Conservation (phyloP, 2,113 vertebrate species). For the Hemibagrus wyckioides region DNA sequence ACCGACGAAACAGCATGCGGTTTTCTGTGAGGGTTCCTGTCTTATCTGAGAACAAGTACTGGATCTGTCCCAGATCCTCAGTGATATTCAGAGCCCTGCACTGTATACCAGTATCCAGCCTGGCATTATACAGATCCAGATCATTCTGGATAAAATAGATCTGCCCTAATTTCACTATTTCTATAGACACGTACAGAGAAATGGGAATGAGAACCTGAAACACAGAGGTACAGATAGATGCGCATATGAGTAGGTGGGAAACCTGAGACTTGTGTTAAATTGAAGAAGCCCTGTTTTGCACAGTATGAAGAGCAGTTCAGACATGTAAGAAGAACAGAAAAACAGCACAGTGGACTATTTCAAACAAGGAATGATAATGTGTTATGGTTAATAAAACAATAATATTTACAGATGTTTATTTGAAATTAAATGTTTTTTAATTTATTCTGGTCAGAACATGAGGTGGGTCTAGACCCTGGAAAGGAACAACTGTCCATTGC, state of each 20-base stretch:
- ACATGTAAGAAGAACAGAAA: not conserved
- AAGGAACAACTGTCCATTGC: not conserved
- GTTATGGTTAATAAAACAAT: not conserved
- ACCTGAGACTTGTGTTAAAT: not conserved
- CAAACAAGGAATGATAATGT: not conserved
- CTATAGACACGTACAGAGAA: slow-evolving; percentile 95
- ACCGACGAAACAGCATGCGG: slow-evolving; percentile 94
- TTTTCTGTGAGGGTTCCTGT: slow-evolving; percentile 97
- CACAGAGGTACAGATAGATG: slow-evolving; percentile 36
- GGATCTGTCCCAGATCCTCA: slow-evolving; percentile 92
- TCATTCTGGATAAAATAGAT: slow-evolving; percentile 94
- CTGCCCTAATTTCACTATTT: slow-evolving; percentile 93
- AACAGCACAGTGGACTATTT: not conserved
- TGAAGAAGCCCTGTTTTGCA: not conserved
- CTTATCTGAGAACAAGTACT: slow-evolving; percentile 95
- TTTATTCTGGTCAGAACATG: not conserved
- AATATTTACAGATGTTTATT: not conserved
- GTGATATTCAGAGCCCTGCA: slow-evolving; percentile 92
- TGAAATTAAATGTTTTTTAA: not conserved
- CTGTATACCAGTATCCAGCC: slow-evolving; percentile 80
- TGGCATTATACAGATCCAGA: slow-evolving; percentile 83
- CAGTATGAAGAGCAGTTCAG: not conserved
- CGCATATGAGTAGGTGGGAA: not conserved
- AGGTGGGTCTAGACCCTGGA: not conserved
- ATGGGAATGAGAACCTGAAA: slow-evolving; percentile 93